Percentiles rank a stretch among this genome's conserved stretches.
These are phyloP conservation scores for Rhipidura dahli DNA, from an alignment of 2,113 vertebrate genomes.

Conservation along the genomic window DNA sequence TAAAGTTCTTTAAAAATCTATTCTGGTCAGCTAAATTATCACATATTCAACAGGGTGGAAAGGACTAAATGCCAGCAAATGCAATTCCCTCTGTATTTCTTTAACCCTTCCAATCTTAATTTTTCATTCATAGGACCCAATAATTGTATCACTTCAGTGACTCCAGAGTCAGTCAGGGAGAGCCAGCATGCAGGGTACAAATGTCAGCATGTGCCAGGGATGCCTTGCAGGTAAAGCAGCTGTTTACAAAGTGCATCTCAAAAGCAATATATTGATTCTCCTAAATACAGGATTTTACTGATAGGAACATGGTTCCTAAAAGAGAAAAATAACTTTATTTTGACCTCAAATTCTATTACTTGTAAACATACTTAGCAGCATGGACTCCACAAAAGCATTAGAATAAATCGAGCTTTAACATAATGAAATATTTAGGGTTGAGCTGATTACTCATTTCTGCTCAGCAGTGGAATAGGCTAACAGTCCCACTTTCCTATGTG, in stretches of 20 bases:
- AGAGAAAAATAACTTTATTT: slow-evolving; percentile 20
- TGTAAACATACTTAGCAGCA: slow-evolving; percentile 21
- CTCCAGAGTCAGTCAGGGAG: background rate
- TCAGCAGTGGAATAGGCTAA: background rate
- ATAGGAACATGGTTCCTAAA: background rate
- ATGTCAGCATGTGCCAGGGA: background rate
- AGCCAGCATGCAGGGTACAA: background rate
- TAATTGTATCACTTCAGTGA: background rate
- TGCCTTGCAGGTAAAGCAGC: background rate
- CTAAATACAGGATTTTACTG: background rate
- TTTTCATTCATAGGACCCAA: background rate
- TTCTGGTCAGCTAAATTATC: background rate
- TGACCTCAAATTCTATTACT: slow-evolving; percentile 6
- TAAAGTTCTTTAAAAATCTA: background rate
- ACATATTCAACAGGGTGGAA: background rate
- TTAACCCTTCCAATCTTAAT: background rate
- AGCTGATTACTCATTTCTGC: slow-evolving; percentile 26
- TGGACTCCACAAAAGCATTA: slow-evolving; percentile 11
- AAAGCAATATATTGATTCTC: background rate
- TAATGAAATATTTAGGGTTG: slow-evolving; percentile 46
- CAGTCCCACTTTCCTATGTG: background rate
- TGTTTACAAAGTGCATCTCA: background rate
- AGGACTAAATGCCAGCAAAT: background rate
- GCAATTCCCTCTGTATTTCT: background rate
- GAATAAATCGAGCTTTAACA: background rate